Evolutionary conservation across 2,797 vertebrate species (phyloP).

Genomic region (Vipera ursinii): DNA sequence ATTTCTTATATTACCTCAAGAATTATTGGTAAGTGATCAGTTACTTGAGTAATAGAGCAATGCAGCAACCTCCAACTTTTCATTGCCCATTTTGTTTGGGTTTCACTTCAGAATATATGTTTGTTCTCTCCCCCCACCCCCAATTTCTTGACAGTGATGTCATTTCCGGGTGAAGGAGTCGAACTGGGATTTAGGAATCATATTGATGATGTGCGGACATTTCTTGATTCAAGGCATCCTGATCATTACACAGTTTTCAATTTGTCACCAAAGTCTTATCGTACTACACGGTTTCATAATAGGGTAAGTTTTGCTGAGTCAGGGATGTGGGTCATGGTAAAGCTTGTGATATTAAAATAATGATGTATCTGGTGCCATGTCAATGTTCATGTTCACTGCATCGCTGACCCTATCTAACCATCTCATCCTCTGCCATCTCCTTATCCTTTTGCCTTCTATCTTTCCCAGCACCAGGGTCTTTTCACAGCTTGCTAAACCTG

Average conservation of each 20-base stretch:
- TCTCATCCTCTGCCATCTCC: neutral
- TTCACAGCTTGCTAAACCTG: neutral
- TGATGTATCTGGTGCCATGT: neutral
- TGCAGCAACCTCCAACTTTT: neutral
- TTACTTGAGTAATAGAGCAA: neutral
- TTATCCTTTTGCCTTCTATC: neutral
- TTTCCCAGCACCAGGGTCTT: neutral
- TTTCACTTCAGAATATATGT: slow-evolving; percentile 18
- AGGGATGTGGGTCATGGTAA: neutral
- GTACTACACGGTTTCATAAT: slow-evolving; percentile 97
- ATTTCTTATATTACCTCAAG: slow-evolving; percentile 97
- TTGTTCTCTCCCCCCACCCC: neutral
- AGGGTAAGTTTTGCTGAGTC: slow-evolving; percentile 76
- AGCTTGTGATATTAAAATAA: neutral
- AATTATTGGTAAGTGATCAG: slow-evolving; percentile 86
- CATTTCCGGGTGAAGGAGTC: slow-evolving; percentile 91
- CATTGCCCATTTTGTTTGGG: fast-evolving
- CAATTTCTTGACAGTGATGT: slow-evolving; percentile 84
- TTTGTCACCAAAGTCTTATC: slow-evolving; percentile 94
- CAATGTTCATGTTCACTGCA: neutral
- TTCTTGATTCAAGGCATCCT: slow-evolving; percentile 92
- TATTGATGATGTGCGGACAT: slow-evolving; percentile 94
- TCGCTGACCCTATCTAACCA: neutral
- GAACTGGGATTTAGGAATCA: slow-evolving; percentile 97
- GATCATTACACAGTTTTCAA: slow-evolving; percentile 99